Evolutionary conservation across 2,888 invertebrate genomes (phyloP).

Genomic region (Amphipyra tragopoginis): DNA sequence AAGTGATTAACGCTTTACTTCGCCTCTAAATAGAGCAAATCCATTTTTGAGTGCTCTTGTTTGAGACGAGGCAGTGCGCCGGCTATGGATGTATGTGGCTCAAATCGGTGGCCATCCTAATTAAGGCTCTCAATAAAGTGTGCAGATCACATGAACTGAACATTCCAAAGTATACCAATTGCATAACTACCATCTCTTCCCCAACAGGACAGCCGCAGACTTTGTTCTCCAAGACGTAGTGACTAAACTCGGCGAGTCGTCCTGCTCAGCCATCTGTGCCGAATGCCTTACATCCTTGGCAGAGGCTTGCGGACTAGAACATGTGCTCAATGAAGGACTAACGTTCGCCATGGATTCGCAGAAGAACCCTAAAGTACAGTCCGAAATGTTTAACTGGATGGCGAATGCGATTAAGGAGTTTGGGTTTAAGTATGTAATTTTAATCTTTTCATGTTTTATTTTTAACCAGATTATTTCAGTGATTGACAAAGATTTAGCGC

Average conservation of each 20-base stretch:
- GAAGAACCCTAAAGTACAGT: slow-evolving; percentile 97
- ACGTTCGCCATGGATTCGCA: slow-evolving; percentile 94
- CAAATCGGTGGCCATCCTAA: too few species aligned
- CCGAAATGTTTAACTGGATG: slow-evolving; percentile 95
- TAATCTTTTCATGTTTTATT: neutral
- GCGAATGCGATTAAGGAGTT: slow-evolving; percentile 95
- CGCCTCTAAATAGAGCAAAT: too few species aligned
- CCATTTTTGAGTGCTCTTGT: too few species aligned
- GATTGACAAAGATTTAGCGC: too few species aligned
- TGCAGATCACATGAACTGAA: too few species aligned
- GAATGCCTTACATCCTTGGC: slow-evolving; percentile 94
- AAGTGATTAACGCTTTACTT: too few species aligned
- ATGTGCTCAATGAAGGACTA: slow-evolving; percentile 92
- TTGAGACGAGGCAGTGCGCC: too few species aligned
- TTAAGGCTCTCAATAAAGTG: too few species aligned
- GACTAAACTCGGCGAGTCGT: slow-evolving; percentile 95
- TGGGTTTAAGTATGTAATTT: slow-evolving; percentile 93
- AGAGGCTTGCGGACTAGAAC: slow-evolving; percentile 94
- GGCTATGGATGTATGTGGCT: too few species aligned
- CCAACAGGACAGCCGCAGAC: slow-evolving; percentile 92
- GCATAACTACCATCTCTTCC: neutral
- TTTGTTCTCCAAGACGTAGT: slow-evolving; percentile 94
- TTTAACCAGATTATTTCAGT: too few species aligned
- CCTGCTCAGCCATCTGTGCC: slow-evolving; percentile 93
- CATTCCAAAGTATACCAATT: neutral